A percentile compares a stretch with the other conserved stretches of the same genome.
phyloP scores from a whole-genome alignment of 2,797 vertebrate genomes.

The Chelonia mydas region DNA sequence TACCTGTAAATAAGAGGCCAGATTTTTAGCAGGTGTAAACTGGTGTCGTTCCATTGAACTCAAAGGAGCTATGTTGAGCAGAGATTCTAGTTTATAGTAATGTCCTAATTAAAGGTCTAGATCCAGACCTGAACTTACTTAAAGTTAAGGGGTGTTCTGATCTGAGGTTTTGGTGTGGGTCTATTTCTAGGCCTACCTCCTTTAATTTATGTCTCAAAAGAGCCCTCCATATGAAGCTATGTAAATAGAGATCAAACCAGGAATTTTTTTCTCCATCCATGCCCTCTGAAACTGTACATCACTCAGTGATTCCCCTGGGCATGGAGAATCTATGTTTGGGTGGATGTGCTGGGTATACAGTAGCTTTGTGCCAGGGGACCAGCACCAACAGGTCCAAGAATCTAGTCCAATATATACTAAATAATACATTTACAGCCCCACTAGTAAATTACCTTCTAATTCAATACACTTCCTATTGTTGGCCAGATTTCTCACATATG shows the following conservation, averaged over 20 bases:
- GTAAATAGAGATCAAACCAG: not conserved
- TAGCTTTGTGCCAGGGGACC: not conserved
- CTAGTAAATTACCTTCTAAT: not conserved
- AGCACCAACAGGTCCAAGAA: not conserved
- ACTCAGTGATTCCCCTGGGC: constrained; percentile 18
- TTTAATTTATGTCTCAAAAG: not conserved
- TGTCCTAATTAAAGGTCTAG: constrained; percentile 2
- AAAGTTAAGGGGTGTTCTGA: constrained; percentile 6
- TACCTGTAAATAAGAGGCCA: not conserved
- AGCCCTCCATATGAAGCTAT: constrained; percentile 23
- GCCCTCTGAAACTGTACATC: not conserved
- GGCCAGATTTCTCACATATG: not conserved
- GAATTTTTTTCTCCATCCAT: not conserved
- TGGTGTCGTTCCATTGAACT: not conserved
- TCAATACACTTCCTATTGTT: not conserved
- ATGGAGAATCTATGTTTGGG: not conserved
- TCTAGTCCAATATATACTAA: not conserved
- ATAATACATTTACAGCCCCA: constrained; percentile 9
- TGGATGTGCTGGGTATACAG: not conserved
- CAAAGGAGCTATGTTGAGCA: not conserved
- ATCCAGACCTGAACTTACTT: constrained; percentile 39
- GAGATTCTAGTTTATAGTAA: constrained; percentile 23
- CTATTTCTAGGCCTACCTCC: constrained; percentile 39
- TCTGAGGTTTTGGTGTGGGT: not conserved
- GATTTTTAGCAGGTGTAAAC: not conserved